These are phyloP conservation scores for Nannoperca obscura DNA, from an alignment of 2,797 vertebrate genomes.

Conservation along the genomic window DNA sequence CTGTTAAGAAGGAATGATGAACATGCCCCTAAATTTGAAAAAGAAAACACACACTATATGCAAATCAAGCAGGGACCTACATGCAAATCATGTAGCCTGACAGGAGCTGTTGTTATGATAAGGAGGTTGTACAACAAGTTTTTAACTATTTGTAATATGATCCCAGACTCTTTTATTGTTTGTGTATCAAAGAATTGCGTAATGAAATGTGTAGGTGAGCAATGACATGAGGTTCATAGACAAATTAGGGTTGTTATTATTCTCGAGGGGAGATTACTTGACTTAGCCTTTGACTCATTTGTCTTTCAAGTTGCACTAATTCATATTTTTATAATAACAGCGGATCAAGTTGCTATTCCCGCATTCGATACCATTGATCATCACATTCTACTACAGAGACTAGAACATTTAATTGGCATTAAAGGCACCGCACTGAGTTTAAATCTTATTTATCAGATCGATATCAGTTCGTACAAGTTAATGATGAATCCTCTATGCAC, in stretches of 20 bases:
- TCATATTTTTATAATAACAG: not conserved
- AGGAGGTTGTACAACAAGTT: not conserved
- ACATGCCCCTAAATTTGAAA: not conserved
- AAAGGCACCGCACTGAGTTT: too few relatives aligned
- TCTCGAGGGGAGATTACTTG: not conserved
- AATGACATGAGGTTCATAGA: not conserved
- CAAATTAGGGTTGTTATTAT: not conserved
- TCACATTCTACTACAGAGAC: too few relatives aligned
- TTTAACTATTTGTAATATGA: not conserved
- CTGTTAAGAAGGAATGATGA: conserved; percentile 39
- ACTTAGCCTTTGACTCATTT: not conserved
- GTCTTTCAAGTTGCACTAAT: not conserved
- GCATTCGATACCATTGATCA: too few relatives aligned
- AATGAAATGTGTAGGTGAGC: not conserved
- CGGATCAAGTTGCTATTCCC: not conserved
- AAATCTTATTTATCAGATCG: too few relatives aligned
- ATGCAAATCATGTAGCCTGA: not conserved
- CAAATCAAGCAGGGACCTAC: conserved; percentile 35
- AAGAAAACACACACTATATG: conserved; percentile 12
- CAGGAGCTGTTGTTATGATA: not conserved
- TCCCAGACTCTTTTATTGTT: not conserved
- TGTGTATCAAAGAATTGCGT: not conserved
- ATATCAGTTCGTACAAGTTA: too few relatives aligned
- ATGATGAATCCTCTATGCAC: too few relatives aligned
- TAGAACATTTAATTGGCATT: too few relatives aligned